phyloP scores from a whole-genome alignment of 2,113 vertebrate genomes.

The Platichthys stellatus region DNA sequence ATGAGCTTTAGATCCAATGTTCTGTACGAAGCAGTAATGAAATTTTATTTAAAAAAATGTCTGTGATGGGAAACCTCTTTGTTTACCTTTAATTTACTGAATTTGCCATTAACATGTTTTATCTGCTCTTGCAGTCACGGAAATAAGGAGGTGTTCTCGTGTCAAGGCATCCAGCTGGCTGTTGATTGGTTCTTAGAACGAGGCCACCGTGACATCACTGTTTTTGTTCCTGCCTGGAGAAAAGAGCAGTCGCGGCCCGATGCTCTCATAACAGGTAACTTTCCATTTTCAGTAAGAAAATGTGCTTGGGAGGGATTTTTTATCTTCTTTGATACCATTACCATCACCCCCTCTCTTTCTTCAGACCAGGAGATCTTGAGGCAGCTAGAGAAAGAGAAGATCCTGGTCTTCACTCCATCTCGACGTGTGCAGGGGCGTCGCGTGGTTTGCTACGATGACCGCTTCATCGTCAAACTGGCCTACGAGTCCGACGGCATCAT shows the following conservation, averaged over 20 bases:
- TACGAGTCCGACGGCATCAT: constrained; percentile 97
- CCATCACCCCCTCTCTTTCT: background rate
- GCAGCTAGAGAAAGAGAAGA: constrained; percentile 94
- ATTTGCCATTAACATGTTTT: constrained; percentile 1
- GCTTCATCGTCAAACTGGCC: constrained; percentile 96
- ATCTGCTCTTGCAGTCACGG: constrained; percentile 88
- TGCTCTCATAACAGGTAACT: constrained; percentile 95
- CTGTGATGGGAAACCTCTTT: background rate
- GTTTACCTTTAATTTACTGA: background rate
- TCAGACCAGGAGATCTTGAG: constrained; percentile 95
- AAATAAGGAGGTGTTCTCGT: constrained; percentile 99
- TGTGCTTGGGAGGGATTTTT: background rate
- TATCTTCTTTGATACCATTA: background rate
- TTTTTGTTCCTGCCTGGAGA: constrained; percentile 97
- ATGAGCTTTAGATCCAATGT: too few species aligned
- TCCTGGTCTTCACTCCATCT: constrained; percentile 96
- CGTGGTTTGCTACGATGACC: constrained; percentile 97
- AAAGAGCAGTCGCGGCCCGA: constrained; percentile 98
- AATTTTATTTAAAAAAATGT: too few species aligned
- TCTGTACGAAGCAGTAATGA: too few species aligned
- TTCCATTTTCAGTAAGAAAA: background rate
- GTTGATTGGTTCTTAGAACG: constrained; percentile 98
- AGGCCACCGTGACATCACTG: constrained; percentile 94
- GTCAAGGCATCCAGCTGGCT: constrained; percentile 96
- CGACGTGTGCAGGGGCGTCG: constrained; percentile 95